These are phyloP conservation scores for Agrochola circellaris DNA, from an alignment of 2,888 invertebrate species.

Conservation along the genomic window DNA sequence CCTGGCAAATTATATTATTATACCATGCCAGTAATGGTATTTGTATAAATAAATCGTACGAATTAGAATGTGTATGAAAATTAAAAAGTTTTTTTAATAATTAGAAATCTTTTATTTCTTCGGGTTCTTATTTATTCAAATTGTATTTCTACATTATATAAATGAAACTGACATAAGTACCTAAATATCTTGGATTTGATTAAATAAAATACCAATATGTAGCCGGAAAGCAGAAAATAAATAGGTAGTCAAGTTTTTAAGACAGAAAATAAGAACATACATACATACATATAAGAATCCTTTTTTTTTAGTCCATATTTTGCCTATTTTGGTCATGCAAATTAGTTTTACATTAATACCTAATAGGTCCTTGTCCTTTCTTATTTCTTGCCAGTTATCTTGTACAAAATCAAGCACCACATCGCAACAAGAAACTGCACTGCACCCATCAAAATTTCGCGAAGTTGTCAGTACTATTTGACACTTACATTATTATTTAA, in stretches of 20 bases:
- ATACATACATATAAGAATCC: too few relatives aligned
- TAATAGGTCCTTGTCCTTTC: neutral
- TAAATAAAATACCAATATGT: neutral
- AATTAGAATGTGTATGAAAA: neutral
- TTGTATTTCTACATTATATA: neutral
- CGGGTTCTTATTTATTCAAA: neutral
- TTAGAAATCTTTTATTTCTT: neutral
- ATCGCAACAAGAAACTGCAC: neutral
- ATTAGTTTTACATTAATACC: neutral
- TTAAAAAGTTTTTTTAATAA: neutral
- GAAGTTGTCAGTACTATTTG: slow-evolving; percentile 17
- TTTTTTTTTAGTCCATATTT: too few relatives aligned
- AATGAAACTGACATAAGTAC: neutral
- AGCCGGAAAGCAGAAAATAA: neutral
- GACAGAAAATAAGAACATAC: too few relatives aligned
- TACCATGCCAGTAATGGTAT: too few relatives aligned
- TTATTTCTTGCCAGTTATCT: neutral
- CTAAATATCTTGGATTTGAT: neutral
- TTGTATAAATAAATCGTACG: neutral
- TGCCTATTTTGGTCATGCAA: neutral
- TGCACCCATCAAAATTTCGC: neutral
- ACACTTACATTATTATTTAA: slow-evolving; percentile 13
- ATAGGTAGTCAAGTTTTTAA: neutral
- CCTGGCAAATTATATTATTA: too few relatives aligned
- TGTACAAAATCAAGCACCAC: neutral